Base-by-base conservation (phyloP, 2,888 invertebrate genomes). In the Patella depressa region DNA sequence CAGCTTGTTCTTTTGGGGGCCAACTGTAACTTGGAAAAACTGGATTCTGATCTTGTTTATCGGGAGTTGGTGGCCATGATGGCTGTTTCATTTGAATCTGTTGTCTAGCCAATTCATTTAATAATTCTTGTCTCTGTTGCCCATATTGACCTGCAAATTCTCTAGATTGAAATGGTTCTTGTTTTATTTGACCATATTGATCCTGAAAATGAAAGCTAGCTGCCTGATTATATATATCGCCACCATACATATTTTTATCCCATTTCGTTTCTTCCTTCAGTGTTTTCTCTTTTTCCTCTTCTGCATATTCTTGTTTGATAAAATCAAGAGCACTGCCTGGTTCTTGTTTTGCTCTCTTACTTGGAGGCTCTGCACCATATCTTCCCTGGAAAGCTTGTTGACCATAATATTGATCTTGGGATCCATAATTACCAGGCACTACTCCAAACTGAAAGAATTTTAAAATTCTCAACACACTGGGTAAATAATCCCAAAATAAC, bases 241-340 rank as follows among this genome's bases (percentile, higher is more conserved):
- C 77, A n/a, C 78, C 79, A 74, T 75, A 79, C 54, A 74, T 77
- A 59, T 71, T 78, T 55, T 73, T 76, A 53, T 76, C 73, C 82
- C 84, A 83, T n/a, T 74, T 78, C 14, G 78, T 76, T 74, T 83
- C 82, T 59, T 81, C 79, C 29, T 85, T 80, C 14, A 82, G 59
- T 17, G 75, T 71, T 34, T 78, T 76, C 17, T 73, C 70, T 77
- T 72, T 59, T 34, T 88, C 86, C 53, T 84, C 86, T 72, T 86
- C 87, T 11, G 85, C 87, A 79, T 89, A 90, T 79, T 90, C 89
- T 79, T 89, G 89, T 78, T 90, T 90, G 19, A 90, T 86, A 76
- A 89, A 86, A 76, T 90, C 90, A 19, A 90, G 85, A 54, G 88
- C 90, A 81, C 89, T 88, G 34, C 82, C 79, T 15, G 83, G 80